Base-by-base conservation (phyloP, 1,140 invertebrate genomes). In the Brachionus angularis region DNA sequence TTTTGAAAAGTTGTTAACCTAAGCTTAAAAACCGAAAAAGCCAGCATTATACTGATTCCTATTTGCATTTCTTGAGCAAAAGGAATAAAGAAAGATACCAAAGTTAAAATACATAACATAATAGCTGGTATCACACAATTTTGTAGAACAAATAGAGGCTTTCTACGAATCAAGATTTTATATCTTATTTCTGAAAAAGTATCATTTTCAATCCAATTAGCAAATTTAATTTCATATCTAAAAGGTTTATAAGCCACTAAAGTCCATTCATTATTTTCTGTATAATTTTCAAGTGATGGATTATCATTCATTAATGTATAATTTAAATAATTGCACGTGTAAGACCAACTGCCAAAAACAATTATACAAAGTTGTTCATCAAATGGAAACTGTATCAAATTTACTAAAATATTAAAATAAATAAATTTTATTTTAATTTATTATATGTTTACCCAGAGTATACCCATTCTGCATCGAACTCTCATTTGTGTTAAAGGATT, bases 21-120 rank as follows among this genome's bases (percentile, higher is more conserved):
- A 10, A 71, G 46, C 5, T 39, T 58, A 61, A 55, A 71, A 5
- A 71, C 49, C 2, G 70, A 71, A 61, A 50, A 71, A 2, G 50
- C 50, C 3, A 71, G 29, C 70, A 71, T 71, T 12, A 71, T 71
- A 34, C 50, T 55, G n/a, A 71, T 71, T 5, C 70, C 70, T 21
- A 71, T 71, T 34, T 71, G 70, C 70, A 71, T 71, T 61, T 53
- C 70, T 47, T 71, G 70, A 21, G 34, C 34, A 31, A 71, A 71
- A 3, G 70, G 70, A 33, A 71, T 71, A 49, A 71, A 71, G 46
- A 71, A 71, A 14, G 70, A 71, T 10, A 71, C 70, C 1, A 71
- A 4, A 7, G 70, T 71, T 12, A 71, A 25, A 16, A 49, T 27
- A 14, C 25, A 50, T n/a, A 71, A 33, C 70, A 71, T 71, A 4